Conservation (phyloP, 2,797 vertebrate genomes). For the Lagocephalus sceleratus region DNA sequence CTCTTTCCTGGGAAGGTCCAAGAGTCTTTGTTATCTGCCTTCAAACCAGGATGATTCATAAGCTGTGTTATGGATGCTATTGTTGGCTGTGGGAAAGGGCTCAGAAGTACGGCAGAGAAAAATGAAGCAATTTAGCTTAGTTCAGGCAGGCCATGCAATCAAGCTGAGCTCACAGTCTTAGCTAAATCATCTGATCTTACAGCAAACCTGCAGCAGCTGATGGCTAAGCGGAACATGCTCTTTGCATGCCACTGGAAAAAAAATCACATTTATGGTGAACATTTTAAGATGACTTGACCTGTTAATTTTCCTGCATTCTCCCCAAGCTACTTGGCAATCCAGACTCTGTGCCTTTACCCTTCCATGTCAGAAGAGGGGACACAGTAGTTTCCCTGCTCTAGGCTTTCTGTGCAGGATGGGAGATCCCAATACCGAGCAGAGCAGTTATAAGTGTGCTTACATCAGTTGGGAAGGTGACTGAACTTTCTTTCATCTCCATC, state of each 20-base stretch:
- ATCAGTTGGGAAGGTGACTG: not conserved
- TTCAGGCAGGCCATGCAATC: not conserved
- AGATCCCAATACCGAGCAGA: not conserved
- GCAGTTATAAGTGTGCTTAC: not conserved
- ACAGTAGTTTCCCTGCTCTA: not conserved
- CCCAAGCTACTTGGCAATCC: not conserved
- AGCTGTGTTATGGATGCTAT: slow-evolving; percentile 46
- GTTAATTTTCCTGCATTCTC: not conserved
- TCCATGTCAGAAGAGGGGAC: not conserved
- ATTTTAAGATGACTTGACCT: not conserved
- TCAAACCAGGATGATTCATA: slow-evolving; percentile 50
- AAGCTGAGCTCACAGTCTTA: not conserved
- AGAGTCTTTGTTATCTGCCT: slow-evolving; percentile 55
- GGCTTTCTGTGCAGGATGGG: not conserved
- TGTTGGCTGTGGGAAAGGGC: slow-evolving; percentile 45
- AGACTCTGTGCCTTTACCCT: not conserved
- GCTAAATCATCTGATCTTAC: not conserved
- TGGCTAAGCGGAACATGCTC: not conserved
- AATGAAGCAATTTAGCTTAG: not conserved
- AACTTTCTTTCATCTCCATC: slow-evolving; percentile 26
- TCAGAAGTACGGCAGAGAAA: slow-evolving; percentile 19
- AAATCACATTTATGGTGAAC: not conserved
- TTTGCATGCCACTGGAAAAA: not conserved
- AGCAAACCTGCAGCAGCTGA: not conserved
- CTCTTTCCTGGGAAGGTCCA: slow-evolving; percentile 35